phyloP scores from a whole-genome alignment of 1,140 invertebrate species.

The Zeugodacus cucurbitae region DNA sequence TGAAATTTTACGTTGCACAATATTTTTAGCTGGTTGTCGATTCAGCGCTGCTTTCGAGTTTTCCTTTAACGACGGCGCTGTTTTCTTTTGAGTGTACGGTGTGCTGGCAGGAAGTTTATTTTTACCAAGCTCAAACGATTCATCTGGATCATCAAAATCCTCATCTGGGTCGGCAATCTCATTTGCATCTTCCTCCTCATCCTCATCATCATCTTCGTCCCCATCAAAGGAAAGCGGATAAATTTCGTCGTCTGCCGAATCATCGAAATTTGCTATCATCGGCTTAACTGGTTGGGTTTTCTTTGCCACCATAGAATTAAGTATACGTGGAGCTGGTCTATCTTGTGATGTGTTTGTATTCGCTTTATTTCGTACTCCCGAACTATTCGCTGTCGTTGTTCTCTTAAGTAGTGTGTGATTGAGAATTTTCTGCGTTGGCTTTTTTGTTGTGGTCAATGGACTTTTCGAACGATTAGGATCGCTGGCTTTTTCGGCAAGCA shows the following conservation, averaged over 20 bases:
- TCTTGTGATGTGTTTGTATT: background rate
- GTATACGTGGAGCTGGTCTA: slow-evolving; percentile 61
- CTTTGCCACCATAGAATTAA: slow-evolving; percentile 60
- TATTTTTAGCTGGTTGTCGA: background rate
- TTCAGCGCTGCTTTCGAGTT: slow-evolving; percentile 42
- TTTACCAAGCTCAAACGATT: background rate
- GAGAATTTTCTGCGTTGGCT: slow-evolving; percentile 38
- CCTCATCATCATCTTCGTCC: slow-evolving; percentile 50
- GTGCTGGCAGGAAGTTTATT: slow-evolving; percentile 14
- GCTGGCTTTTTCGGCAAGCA: background rate
- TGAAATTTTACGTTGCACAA: slow-evolving; percentile 14
- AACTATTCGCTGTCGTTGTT: background rate
- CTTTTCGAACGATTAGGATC: background rate
- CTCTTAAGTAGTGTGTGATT: slow-evolving; percentile 41
- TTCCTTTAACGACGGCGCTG: slow-evolving; percentile 33
- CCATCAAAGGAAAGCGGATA: slow-evolving; percentile 47
- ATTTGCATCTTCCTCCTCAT: slow-evolving; percentile 42
- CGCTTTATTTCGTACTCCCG: background rate
- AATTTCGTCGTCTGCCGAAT: slow-evolving; percentile 55
- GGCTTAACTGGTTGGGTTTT: slow-evolving; percentile 57
- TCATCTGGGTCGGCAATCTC: slow-evolving; percentile 19
- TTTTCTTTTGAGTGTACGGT: slow-evolving; percentile 6
- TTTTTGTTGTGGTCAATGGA: background rate
- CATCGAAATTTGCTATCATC: slow-evolving; percentile 53
- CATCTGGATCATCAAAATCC: background rate